Conservation (phyloP, 2,797 vertebrate species). For the Cirrhinus mrigala region DNA sequence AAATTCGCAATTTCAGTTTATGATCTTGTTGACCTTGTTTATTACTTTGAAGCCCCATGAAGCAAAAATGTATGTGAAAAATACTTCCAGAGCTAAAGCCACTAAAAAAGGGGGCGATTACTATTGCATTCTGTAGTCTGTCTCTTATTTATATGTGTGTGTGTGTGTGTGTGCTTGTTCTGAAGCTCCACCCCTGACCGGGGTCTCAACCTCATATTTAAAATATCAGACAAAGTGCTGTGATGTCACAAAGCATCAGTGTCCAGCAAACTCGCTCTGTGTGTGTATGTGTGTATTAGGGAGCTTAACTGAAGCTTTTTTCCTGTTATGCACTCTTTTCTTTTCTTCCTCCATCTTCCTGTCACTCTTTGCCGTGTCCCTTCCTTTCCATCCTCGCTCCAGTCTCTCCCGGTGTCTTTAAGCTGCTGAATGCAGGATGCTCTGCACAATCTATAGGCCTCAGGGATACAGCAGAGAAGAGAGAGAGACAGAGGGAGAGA, state of each 20-base stretch:
- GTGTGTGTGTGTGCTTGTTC: slow-evolving; percentile 18
- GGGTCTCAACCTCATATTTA: slow-evolving; percentile 76
- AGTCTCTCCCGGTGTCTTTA: slow-evolving; percentile 48
- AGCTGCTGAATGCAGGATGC: slow-evolving; percentile 79
- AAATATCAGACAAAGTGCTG: slow-evolving; percentile 86
- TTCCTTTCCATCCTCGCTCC: slow-evolving; percentile 69
- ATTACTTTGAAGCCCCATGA: neutral
- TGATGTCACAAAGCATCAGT: slow-evolving; percentile 83
- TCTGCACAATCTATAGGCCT: slow-evolving; percentile 82
- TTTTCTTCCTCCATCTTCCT: slow-evolving; percentile 52
- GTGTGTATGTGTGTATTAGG: slow-evolving; percentile 56
- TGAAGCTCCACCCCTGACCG: slow-evolving; percentile 31
- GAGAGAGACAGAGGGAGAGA: slow-evolving; percentile 52
- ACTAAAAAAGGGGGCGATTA: neutral
- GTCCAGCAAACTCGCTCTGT: slow-evolving; percentile 36
- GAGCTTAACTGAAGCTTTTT: slow-evolving; percentile 78
- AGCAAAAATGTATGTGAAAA: neutral
- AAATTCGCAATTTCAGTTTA: neutral
- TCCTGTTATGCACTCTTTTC: slow-evolving; percentile 68
- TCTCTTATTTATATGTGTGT: neutral
- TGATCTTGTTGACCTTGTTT: neutral
- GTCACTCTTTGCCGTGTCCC: slow-evolving; percentile 64
- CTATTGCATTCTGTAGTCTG: neutral
- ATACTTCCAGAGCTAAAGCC: neutral
- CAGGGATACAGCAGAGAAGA: slow-evolving; percentile 75